Conservation (phyloP, 2,113 vertebrate genomes). For the Campylorhamphus procurvoides region DNA sequence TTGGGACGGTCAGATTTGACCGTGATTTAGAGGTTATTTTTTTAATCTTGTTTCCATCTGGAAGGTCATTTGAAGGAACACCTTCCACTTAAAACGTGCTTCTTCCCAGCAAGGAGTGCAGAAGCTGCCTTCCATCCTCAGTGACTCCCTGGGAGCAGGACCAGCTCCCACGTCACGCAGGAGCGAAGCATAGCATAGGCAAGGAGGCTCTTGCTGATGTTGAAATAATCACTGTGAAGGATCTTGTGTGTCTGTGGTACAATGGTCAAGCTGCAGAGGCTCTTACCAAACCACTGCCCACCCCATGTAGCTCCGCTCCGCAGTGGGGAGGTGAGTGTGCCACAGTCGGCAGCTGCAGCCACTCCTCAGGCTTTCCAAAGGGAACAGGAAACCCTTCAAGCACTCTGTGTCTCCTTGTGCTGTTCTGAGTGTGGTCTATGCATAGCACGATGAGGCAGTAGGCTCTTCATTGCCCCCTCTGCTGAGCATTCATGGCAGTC, state of each 20-base stretch:
- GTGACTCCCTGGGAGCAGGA: not conserved
- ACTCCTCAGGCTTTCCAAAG: not conserved
- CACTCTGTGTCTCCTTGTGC: rapidly evolving
- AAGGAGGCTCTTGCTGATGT: not conserved
- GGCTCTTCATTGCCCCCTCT: rapidly evolving
- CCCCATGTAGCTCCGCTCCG: rapidly evolving
- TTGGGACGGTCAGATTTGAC: not conserved
- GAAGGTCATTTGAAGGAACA: slow-evolving; percentile 29
- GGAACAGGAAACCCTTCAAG: not conserved
- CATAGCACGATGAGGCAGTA: rapidly evolving
- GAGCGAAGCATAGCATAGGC: rapidly evolving
- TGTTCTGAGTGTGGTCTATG: rapidly evolving
- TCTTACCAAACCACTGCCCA: not conserved
- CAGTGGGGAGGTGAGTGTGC: not conserved
- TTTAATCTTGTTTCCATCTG: slow-evolving; percentile 6
- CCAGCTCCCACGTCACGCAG: not conserved
- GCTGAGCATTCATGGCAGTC: not conserved
- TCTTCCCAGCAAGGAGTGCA: not conserved
- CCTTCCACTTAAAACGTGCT: not conserved
- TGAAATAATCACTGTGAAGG: not conserved
- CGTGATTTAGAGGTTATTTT: not conserved
- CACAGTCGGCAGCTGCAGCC: not conserved
- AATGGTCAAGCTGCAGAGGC: not conserved
- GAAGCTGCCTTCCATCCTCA: not conserved
- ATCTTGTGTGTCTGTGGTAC: not conserved